phyloP scores from a whole-genome alignment of 1,140 invertebrate species.

The Patella vulgata region DNA sequence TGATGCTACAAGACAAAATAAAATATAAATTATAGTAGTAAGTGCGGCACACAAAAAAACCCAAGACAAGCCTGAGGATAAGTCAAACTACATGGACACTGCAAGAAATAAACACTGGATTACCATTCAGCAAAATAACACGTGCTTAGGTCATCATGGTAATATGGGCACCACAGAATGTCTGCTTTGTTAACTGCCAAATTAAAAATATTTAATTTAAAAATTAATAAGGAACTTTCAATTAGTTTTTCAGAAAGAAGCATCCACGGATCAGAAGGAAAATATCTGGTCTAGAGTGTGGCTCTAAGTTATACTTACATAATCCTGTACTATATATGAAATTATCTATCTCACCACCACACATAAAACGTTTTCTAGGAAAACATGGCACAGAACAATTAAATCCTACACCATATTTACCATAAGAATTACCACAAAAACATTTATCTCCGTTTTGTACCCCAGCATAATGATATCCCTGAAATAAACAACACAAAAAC shows the following conservation, averaged over 20 bases:
- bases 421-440: slow-evolving; percentile 54
- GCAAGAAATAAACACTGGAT: too few species aligned
- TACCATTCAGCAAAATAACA: too few species aligned
- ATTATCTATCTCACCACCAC: slow-evolving; percentile 42
- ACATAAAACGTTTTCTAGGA: slow-evolving; percentile 31
- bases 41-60: not conserved
- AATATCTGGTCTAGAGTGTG: not conserved
- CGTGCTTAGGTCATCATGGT: too few species aligned
- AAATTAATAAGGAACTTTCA: too few species aligned
- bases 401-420: slow-evolving; percentile 38
- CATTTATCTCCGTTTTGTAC: slow-evolving; percentile 46
- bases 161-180: too few species aligned
- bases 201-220: too few species aligned
- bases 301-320: slow-evolving; percentile 27
- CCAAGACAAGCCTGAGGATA: too few species aligned
- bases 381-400: slow-evolving; percentile 42
- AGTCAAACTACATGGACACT: too few species aligned
- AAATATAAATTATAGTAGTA: not conserved
- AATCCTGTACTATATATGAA: slow-evolving; percentile 48
- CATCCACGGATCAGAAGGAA: too few species aligned
- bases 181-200: too few species aligned
- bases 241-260: too few species aligned
- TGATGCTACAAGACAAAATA: slow-evolving; percentile 22
- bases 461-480: slow-evolving; percentile 50
- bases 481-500: not conserved